Conservation (phyloP, 2,888 invertebrate genomes). For the Gari tellinella region DNA sequence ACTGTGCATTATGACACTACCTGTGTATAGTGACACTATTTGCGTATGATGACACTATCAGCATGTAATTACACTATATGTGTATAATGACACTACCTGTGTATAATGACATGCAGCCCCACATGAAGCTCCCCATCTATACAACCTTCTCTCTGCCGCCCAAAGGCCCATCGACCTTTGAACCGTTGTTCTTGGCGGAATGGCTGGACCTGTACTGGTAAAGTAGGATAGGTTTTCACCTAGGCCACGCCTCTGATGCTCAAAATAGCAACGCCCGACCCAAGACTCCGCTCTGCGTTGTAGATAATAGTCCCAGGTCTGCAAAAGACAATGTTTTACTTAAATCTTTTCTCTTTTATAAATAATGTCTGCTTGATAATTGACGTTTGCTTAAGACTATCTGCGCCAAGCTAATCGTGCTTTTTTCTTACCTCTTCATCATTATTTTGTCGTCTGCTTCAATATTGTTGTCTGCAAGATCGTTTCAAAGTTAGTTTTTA, state of each 20-base stretch:
- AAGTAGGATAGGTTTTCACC: constrained; percentile 76
- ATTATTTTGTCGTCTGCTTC: too few species aligned
- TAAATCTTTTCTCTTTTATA: too few species aligned
- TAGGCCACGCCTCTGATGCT: constrained; percentile 68
- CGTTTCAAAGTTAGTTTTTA: too few species aligned
- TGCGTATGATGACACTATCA: too few species aligned
- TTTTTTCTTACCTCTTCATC: too few species aligned
- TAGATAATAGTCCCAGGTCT: constrained; percentile 66
- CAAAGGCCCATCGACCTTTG: constrained; percentile 67
- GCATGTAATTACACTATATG: background rate
- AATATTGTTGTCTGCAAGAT: too few species aligned
- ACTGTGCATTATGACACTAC: background rate
- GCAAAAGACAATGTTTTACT: too few species aligned
- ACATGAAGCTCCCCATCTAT: constrained; percentile 62
- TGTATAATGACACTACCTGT: constrained; percentile 61
- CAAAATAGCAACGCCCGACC: constrained; percentile 70
- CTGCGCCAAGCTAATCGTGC: too few species aligned
- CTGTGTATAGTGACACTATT: background rate
- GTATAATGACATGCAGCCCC: constrained; percentile 75
- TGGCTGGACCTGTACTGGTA: constrained; percentile 61
- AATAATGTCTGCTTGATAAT: too few species aligned
- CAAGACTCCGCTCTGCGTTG: constrained; percentile 64
- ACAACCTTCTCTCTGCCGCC: constrained; percentile 71
- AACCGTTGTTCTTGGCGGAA: constrained; percentile 48
- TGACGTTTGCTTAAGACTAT: too few species aligned